Base-by-base conservation (phyloP, 2,113 vertebrate genomes). In the Gracilinanus agilis region DNA sequence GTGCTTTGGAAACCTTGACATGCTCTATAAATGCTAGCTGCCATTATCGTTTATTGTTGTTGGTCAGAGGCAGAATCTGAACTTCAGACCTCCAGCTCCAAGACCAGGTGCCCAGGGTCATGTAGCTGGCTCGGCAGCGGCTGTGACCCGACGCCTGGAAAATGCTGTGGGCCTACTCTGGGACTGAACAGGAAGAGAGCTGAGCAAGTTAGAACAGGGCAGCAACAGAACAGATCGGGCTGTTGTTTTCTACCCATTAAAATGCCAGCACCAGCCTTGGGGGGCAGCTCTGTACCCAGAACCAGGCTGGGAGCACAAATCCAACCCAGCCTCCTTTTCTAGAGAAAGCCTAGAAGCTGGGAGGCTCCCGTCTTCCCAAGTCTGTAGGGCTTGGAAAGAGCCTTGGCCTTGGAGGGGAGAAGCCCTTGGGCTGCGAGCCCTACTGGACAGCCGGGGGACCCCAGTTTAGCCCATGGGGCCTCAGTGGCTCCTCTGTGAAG, bases 401-500 rank as follows among this genome's bases (percentile, higher is more conserved):
- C 56, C 55, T 4, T 58, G 56, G 24, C 21, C 27, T 61, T 61
- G n/a, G n/a, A 1, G 29, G 16, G 19, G 19, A 83, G n/a, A 40
- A 23, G 67, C 8, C 67, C n/a, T n/a, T 2, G 7, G 0, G 67
- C 67, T 23, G 12, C 6, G 19, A 9, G 16, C n/a, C 19, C 13
- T 13, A 9, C 61, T 1, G 5, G 61, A 67, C 34, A 16, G 58
- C 58, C 2, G 27, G 58, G 29, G 58, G 34, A 16, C 34, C 61
- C 5, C 34, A 7, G 13, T 40, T n/a, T 34, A n/a, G 34, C 67
- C 13, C 19, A 0, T n/a, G 16, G 0, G 6, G 21, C 3, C 67
- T 75, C 7, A 7, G 34, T 49, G 49, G 49, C 49, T 49, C 49
- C 49, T 49, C 49, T 49, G 34, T n/a, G 12, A 6, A 1, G 5